A percentile compares a stretch with the other conserved stretches of the same genome.
These are phyloP conservation scores for Acanthochromis polyacanthus DNA, from an alignment of 2,113 vertebrate genomes.

Conservation along the genomic window DNA sequence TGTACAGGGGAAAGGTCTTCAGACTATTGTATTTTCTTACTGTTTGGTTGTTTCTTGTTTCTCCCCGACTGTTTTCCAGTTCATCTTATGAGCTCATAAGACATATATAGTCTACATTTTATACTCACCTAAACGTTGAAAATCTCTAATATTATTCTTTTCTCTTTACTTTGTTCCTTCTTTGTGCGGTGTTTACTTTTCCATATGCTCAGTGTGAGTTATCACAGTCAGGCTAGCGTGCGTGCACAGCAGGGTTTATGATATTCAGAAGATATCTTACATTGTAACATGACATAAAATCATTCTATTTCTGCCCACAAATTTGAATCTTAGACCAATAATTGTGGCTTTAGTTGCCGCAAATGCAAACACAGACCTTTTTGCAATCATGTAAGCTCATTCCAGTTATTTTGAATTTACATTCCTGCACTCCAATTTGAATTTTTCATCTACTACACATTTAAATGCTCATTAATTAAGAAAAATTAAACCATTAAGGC, in stretches of 20 bases:
- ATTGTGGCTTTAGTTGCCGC: neutral
- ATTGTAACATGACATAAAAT: too few relatives aligned
- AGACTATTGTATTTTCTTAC: slow-evolving; percentile 59
- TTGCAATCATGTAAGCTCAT: slow-evolving; percentile 3
- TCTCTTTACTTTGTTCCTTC: neutral
- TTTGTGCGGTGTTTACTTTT: too few relatives aligned
- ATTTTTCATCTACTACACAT: slow-evolving; percentile 35
- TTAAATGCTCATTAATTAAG: slow-evolving; percentile 37
- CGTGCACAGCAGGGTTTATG: too few relatives aligned
- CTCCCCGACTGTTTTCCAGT: slow-evolving; percentile 11
- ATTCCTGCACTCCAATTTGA: neutral
- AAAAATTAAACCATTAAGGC: slow-evolving; percentile 23
- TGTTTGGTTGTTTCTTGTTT: slow-evolving; percentile 36
- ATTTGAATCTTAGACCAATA: neutral
- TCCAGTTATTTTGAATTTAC: slow-evolving; percentile 16
- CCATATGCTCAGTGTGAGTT: neutral
- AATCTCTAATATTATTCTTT: neutral
- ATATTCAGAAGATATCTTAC: too few relatives aligned
- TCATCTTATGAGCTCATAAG: slow-evolving; percentile 21
- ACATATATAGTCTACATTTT: slow-evolving; percentile 3
- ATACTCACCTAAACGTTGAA: neutral
- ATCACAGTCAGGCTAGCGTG: too few relatives aligned
- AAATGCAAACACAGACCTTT: neutral
- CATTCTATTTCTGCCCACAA: too few relatives aligned
- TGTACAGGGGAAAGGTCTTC: slow-evolving; percentile 54